Evolutionary conservation across 2,888 invertebrate genomes (phyloP).

Genomic region (Amblyjoppa fuscipennis): DNA sequence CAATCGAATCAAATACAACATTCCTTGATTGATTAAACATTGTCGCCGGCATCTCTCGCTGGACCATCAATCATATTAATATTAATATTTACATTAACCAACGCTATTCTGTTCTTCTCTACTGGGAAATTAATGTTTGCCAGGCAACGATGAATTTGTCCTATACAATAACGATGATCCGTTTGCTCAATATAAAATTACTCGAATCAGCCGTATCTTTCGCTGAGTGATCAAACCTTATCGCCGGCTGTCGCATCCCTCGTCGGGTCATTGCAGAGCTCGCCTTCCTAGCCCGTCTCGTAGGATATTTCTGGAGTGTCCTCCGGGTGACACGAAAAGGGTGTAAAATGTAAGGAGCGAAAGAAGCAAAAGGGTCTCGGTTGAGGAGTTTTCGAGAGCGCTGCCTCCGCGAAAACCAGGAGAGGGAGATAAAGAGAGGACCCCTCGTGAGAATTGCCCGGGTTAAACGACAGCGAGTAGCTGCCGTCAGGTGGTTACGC

Average conservation of each 20-base stretch:
- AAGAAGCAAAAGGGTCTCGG: constrained; percentile 8
- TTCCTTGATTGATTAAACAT: too few species aligned
- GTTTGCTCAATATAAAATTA: too few species aligned
- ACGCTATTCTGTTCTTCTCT: neutral
- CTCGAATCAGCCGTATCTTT: neutral
- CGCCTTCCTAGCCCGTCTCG: constrained; percentile 12
- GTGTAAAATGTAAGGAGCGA: constrained; percentile 31
- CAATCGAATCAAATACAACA: too few species aligned
- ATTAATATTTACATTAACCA: too few species aligned
- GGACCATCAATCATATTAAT: neutral
- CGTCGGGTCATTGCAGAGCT: neutral
- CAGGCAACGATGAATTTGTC: neutral
- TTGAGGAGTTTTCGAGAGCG: constrained; percentile 53
- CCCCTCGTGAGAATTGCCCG: constrained; percentile 53
- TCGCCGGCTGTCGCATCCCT: neutral
- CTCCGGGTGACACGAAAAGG: constrained; percentile 37
- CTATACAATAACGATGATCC: too few species aligned
- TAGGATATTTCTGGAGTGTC: constrained; percentile 11
- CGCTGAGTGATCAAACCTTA: too few species aligned
- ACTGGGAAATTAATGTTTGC: neutral
- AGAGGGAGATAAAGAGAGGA: neutral
- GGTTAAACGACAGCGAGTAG: constrained; percentile 41
- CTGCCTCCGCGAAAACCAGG: constrained; percentile 4
- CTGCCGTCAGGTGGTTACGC: constrained; percentile 14
- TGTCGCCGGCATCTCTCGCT: neutral